A percentile compares a stretch with the other conserved stretches of the same genome.
Conservation (phyloP, 2,888 invertebrate genomes). For the Oscheius onirici region DNA sequence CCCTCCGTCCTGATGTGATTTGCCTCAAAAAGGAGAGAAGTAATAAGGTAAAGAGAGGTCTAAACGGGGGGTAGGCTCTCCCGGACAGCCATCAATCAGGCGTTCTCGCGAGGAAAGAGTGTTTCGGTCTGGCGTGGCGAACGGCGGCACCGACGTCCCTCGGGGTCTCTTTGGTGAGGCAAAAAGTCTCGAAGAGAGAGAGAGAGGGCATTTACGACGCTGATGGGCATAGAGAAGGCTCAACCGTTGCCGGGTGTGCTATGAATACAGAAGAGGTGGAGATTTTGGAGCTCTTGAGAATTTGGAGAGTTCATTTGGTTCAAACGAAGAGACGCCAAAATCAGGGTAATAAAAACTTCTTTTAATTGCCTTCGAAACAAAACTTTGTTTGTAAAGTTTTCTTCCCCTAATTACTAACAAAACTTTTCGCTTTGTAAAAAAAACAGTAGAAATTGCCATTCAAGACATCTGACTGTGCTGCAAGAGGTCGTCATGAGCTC, state of each 20-base stretch:
- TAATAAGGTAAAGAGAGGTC: not conserved
- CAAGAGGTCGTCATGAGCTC: not conserved
- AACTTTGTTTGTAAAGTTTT: too few relatives aligned
- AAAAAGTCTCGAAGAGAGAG: constrained; percentile 20
- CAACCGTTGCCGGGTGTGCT: not conserved
- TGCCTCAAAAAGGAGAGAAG: not conserved
- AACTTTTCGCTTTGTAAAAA: too few relatives aligned
- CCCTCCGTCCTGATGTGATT: too few relatives aligned
- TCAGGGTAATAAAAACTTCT: not conserved
- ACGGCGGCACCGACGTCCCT: constrained; percentile 2
- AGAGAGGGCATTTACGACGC: constrained; percentile 21
- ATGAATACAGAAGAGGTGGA: not conserved
- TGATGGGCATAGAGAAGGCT: not conserved
- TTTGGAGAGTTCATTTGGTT: not conserved
- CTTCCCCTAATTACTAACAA: too few relatives aligned
- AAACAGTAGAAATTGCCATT: not conserved
- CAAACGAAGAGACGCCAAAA: not conserved
- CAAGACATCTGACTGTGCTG: not conserved
- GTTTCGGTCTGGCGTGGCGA: constrained; percentile 24
- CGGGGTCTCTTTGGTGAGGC: not conserved
- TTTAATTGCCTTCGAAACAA: not conserved
- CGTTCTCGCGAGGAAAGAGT: constrained; percentile 12
- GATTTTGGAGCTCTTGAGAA: not conserved
- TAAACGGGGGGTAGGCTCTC: not conserved
- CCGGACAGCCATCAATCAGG: constrained; percentile 14